phyloP scores from a whole-genome alignment of 2,113 vertebrate species.

The Nycticorax nycticorax region DNA sequence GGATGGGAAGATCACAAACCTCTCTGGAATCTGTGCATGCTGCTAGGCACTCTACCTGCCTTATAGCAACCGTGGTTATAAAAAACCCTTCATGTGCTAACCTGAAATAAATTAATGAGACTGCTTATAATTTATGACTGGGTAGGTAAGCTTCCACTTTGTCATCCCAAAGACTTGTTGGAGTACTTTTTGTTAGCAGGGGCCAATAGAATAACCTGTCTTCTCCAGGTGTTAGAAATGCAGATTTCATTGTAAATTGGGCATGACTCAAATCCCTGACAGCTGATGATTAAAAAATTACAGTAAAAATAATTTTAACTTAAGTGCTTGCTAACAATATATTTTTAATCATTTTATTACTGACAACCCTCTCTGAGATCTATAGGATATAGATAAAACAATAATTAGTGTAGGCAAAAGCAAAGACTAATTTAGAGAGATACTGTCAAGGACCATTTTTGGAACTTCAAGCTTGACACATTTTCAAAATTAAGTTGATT shows the following conservation, averaged over 20 bases:
- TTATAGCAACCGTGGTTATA: constrained; percentile 4
- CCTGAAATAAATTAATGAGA: constrained; percentile 40
- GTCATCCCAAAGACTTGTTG: neutral
- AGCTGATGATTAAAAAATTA: constrained; percentile 45
- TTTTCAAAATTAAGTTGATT: constrained; percentile 37
- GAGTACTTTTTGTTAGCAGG: neutral
- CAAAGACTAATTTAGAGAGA: constrained; percentile 14
- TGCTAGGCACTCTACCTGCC: constrained; percentile 29
- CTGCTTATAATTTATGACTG: constrained; percentile 13
- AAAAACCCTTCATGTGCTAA: neutral
- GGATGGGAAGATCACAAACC: constrained; percentile 59
- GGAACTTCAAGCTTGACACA: constrained; percentile 8
- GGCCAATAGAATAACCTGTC: neutral
- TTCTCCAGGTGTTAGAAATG: neutral
- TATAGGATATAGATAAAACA: constrained; percentile 16
- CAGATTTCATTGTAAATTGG: constrained; percentile 17
- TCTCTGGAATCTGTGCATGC: constrained; percentile 1
- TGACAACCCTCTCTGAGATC: neutral
- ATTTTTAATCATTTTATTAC: constrained; percentile 23
- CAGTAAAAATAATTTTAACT: constrained; percentile 38
- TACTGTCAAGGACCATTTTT: neutral
- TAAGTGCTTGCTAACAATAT: constrained; percentile 46
- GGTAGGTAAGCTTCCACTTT: neutral
- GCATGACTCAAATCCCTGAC: neutral
- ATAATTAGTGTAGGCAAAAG: constrained; percentile 51